Percentiles rank a stretch among this genome's conserved stretches.
These are phyloP conservation scores for Antennarius maculatus DNA, from an alignment of 2,797 vertebrate species.

Conservation along the genomic window DNA sequence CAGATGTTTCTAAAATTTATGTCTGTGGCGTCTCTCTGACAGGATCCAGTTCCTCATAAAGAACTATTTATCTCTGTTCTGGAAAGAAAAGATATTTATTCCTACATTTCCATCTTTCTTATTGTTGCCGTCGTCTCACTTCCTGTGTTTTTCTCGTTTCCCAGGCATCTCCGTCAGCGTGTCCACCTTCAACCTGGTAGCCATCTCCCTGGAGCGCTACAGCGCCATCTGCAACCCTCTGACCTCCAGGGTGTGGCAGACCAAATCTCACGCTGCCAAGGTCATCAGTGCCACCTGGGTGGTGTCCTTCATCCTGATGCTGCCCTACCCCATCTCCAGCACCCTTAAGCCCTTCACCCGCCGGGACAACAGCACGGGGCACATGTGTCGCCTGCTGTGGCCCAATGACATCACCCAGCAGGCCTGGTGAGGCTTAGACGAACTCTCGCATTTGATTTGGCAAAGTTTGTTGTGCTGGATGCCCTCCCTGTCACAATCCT, in stretches of 20 bases:
- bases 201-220: constrained; percentile 97
- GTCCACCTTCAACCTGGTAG: constrained; percentile 96
- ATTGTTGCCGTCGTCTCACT: too few species aligned
- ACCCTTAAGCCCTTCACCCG: constrained; percentile 90
- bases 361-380: constrained; percentile 89
- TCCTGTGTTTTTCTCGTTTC: not conserved
- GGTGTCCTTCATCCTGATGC: constrained; percentile 91
- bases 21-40: too few species aligned
- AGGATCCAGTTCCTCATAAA: too few species aligned
- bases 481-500: too few species aligned
- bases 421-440: constrained; percentile 87
- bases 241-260: constrained; percentile 96
- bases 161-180: constrained; percentile 94
- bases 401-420: constrained; percentile 89
- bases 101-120: too few species aligned
- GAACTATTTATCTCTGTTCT: too few species aligned
- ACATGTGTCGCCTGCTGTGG: constrained; percentile 94
- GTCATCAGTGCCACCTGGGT: constrained; percentile 95
- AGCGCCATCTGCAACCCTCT: constrained; percentile 97
- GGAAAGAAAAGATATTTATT: too few species aligned
- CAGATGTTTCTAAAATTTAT: too few species aligned
- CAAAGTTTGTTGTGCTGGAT: too few species aligned
- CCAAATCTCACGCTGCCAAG: constrained; percentile 93
- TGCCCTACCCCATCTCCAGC: constrained; percentile 94
- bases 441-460: too few species aligned